These are phyloP conservation scores for Cepaea nemoralis DNA, from an alignment of 1,140 invertebrate genomes.

Conservation along the genomic window DNA sequence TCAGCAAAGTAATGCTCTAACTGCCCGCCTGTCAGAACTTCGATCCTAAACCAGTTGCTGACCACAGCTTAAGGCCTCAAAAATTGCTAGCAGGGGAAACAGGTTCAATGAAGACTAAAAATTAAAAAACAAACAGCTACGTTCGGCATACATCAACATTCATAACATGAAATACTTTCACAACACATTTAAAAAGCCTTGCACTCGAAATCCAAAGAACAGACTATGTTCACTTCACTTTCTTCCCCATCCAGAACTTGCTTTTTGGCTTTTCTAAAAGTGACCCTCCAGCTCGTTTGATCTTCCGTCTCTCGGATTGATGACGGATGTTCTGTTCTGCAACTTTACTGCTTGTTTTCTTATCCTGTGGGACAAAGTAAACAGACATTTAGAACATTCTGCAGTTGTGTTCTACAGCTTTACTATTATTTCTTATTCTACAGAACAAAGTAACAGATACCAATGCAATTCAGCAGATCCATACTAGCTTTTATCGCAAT, in stretches of 20 bases:
- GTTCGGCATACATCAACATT: background rate
- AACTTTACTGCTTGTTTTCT: slow-evolving; percentile 19
- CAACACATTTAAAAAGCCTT: background rate
- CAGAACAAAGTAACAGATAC: too few species aligned
- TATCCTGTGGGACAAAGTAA: background rate
- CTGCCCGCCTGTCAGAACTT: too few species aligned
- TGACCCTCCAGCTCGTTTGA: slow-evolving; percentile 78
- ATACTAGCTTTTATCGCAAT: too few species aligned
- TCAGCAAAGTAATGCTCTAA: too few species aligned
- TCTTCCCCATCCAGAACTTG: slow-evolving; percentile 62
- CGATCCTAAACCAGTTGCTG: too few species aligned
- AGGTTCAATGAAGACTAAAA: too few species aligned
- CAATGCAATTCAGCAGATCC: too few species aligned
- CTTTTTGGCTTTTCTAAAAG: slow-evolving; percentile 54
- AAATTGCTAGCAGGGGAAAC: too few species aligned
- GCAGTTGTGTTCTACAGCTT: too few species aligned
- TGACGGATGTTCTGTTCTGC: slow-evolving; percentile 75
- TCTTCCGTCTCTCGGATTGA: slow-evolving; percentile 80
- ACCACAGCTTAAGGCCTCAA: too few species aligned
- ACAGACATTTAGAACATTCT: too few species aligned
- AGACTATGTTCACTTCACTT: slow-evolving; percentile 32
- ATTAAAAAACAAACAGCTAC: background rate
- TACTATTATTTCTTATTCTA: too few species aligned
- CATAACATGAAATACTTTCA: background rate
- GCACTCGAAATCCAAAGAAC: background rate